Conservation (phyloP, 2,113 vertebrate species). For the Gulo gulo region DNA sequence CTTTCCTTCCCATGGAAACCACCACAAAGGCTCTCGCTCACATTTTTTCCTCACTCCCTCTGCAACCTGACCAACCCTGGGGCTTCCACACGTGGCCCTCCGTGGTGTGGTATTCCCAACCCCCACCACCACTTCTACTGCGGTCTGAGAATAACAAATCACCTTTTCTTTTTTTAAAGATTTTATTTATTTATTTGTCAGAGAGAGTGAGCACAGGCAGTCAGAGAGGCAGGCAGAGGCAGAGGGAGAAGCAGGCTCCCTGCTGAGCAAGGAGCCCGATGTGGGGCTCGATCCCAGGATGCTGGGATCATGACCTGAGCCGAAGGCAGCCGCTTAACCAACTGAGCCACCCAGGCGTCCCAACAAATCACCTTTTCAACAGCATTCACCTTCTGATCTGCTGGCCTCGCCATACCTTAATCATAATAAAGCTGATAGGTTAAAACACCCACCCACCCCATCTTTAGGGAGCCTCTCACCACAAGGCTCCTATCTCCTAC, state of each 20-base stretch:
- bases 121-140: background rate
- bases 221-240: no score
- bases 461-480: no score
- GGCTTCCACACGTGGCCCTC: background rate
- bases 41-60: background rate
- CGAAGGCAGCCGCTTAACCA: no score
- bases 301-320: no score
- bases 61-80: background rate
- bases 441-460: background rate
- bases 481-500: slow-evolving; percentile 78
- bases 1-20: background rate
- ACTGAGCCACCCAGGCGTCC: no score
- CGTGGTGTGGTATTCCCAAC: background rate
- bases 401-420: background rate
- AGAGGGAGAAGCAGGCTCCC: no score
- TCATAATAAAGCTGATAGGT: background rate
- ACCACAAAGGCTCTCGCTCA: background rate
- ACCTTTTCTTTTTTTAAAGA: no score
- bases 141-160: background rate
- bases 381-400: background rate
- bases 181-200: no score
- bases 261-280: no score
- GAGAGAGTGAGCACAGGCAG: no score
- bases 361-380: background rate
- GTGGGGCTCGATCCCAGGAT: no score